These are phyloP conservation scores for Sinocyclocheilus rhinocerous DNA, from an alignment of 2,113 vertebrate genomes.

Conservation along the genomic window DNA sequence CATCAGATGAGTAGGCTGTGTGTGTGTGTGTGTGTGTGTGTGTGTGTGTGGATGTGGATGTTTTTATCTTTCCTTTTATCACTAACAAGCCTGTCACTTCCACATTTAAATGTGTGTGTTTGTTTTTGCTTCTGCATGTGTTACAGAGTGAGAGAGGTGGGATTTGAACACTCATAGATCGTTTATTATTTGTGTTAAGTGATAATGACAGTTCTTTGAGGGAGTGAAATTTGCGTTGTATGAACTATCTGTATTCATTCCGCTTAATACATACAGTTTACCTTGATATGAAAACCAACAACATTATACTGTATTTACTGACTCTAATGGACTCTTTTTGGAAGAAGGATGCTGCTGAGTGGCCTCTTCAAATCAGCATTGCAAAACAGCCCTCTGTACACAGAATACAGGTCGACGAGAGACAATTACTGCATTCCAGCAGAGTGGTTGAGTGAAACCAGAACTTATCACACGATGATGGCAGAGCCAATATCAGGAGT, in stretches of 20 bases:
- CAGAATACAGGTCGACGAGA: slow-evolving; percentile 5
- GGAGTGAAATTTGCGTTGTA: not conserved
- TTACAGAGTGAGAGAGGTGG: not conserved
- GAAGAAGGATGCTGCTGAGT: slow-evolving; percentile 28
- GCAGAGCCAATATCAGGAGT: slow-evolving; percentile 26
- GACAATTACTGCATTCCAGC: slow-evolving; percentile 36
- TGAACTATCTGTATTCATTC: not conserved
- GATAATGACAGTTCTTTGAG: slow-evolving; percentile 5
- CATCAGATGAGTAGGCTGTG: slow-evolving; percentile 16
- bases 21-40: not conserved
- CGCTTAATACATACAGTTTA: not conserved
- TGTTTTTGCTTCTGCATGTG: slow-evolving; percentile 20
- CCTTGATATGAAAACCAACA: slow-evolving; percentile 19
- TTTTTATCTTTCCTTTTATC: slow-evolving; percentile 6
- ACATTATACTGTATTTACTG: slow-evolving; percentile 14
- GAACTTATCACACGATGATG: slow-evolving; percentile 32
- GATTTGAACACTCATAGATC: slow-evolving; percentile 25
- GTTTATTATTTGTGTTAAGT: slow-evolving; percentile 40
- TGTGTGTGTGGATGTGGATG: not conserved
- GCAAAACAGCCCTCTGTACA: slow-evolving; percentile 38
- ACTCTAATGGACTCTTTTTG: slow-evolving; percentile 35
- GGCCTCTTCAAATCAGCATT: slow-evolving; percentile 45
- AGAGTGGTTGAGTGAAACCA: slow-evolving; percentile 25
- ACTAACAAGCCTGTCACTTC: slow-evolving; percentile 23
- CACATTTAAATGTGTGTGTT: slow-evolving; percentile 26